These are phyloP conservation scores for Poeciliopsis turneri DNA, from an alignment of 2,797 vertebrate species.

Conservation along the genomic window DNA sequence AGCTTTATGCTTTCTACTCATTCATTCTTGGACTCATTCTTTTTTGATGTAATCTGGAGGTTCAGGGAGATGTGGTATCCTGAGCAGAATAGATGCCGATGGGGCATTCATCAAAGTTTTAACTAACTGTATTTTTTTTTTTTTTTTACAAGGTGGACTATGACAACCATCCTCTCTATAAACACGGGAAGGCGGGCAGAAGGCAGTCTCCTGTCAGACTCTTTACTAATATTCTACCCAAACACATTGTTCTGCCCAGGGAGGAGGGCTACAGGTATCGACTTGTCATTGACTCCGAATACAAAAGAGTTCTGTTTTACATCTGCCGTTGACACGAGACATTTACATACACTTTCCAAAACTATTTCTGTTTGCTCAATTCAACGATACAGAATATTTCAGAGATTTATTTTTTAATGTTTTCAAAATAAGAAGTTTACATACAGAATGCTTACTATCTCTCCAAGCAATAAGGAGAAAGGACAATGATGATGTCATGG, in stretches of 20 bases:
- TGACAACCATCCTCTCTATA: conserved; percentile 94
- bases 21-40: too few species aligned
- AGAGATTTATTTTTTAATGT: background rate
- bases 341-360: background rate
- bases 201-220: conserved; percentile 94
- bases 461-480: background rate
- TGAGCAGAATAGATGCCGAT: background rate
- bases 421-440: background rate
- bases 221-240: conserved; percentile 89
- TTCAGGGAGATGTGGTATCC: background rate
- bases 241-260: conserved; percentile 83
- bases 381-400: background rate
- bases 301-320: background rate
- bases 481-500: background rate
- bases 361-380: background rate
- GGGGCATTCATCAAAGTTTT: background rate
- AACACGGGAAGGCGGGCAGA: conserved; percentile 91
- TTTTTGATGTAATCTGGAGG: background rate
- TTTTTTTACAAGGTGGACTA: conserved; percentile 88
- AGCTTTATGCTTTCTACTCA: too few species aligned
- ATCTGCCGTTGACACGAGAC: background rate
- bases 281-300: background rate
- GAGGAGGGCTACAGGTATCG: conserved; percentile 94
- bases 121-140: background rate
- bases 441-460: too few species aligned